Evolutionary conservation across 2,888 invertebrate species (phyloP), one percentile per base, ranked within the genome.

Genomic region (Bellardia pandia): DNA sequence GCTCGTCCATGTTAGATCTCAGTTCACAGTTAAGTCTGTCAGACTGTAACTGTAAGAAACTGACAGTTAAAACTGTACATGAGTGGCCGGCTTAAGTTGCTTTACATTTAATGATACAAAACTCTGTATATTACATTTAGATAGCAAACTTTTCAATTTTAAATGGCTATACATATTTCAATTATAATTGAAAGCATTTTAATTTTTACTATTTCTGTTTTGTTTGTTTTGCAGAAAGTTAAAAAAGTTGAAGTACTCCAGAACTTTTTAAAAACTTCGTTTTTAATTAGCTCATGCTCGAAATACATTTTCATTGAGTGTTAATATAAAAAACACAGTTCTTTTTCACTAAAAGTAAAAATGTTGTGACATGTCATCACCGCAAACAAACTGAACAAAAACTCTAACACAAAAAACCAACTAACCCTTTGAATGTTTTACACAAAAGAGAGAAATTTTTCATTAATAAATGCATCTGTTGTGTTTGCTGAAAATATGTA

Each of bases 381-480:
- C 33, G 37, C n/a, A 62, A 68, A 42, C 42, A 56, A 45, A 37
- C 13, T 8, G 16, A 66, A 42, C 9, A 66, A 16, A 8, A 8
- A 9, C 11, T 9, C 0, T 2, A 0, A 40, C 23, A 16, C 2
- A 16, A 71, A 37, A 40, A 71, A 16, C 8, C n/a, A 33, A 45
- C 13, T 7, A 74, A 62, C 60, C 56, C 56, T 77, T 83, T 77
- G 37, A 69, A 77, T 11, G 23, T 45, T 66, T 37, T 60, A 33
- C 3, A 56, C 62, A 76, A 71, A 62, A 71, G 75, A 40, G 14
- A 14, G 13, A 8, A 23, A 42, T 37, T 83, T 71, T 76, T 83
- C 77, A 83, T 83, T 71, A 77, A 64, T 71, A 83, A 77, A 83
- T 77, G 71, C 71, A 77, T 72, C 48, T 64, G 51, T 45, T 53